Conservation (phyloP, 2,113 vertebrate species). For the Erythrolamprus reginae region DNA sequence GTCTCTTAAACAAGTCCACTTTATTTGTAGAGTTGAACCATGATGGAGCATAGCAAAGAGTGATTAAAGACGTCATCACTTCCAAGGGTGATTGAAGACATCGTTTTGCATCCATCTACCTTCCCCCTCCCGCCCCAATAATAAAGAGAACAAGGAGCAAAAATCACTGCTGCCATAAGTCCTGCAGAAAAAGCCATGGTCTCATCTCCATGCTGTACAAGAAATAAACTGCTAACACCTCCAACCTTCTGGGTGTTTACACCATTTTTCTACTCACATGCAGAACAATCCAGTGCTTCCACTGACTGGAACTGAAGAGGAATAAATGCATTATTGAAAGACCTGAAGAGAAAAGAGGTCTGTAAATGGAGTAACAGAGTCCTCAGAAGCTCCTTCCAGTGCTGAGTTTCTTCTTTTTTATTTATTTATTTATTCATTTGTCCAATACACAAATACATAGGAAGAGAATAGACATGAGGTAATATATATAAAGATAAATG, state of each 20-base stretch:
- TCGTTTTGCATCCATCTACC: not conserved
- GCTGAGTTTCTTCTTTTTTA: not conserved
- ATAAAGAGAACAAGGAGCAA: not conserved
- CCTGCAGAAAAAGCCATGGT: not conserved
- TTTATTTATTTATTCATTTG: no score
- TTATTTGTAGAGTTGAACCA: slow-evolving; percentile 25
- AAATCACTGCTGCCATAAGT: not conserved
- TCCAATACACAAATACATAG: no score
- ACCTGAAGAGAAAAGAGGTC: not conserved
- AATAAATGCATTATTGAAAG: not conserved
- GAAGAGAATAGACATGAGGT: no score
- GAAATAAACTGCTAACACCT: not conserved
- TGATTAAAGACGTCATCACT: not conserved
- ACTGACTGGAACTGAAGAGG: not conserved
- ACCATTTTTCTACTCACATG: not conserved
- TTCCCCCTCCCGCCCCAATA: not conserved
- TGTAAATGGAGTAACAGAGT: not conserved
- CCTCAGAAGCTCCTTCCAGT: not conserved
- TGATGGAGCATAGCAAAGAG: not conserved
- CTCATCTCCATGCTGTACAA: not conserved
- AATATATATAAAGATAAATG: no score
- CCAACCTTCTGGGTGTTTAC: not conserved
- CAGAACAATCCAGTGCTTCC: not conserved
- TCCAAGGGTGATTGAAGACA: not conserved
- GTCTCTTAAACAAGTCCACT: slow-evolving; percentile 20